These are phyloP conservation scores for Dendrocopos noguchii DNA, from an alignment of 2,113 vertebrate species.

Conservation along the genomic window DNA sequence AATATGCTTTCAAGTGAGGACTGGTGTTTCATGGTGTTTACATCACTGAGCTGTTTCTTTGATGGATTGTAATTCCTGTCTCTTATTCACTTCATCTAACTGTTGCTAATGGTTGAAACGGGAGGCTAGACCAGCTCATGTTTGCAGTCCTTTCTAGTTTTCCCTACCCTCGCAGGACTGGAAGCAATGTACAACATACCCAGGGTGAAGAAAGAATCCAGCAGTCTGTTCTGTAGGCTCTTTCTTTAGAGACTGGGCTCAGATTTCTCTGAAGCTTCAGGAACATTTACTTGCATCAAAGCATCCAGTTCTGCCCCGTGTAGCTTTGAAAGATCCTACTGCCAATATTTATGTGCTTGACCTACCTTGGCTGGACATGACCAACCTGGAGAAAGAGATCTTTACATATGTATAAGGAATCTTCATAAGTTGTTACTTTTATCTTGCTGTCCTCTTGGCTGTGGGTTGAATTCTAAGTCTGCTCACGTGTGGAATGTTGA, in stretches of 20 bases:
- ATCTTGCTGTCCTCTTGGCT: neutral
- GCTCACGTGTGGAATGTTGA: neutral
- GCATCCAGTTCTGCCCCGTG: neutral
- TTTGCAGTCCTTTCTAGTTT: neutral
- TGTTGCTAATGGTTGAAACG: neutral
- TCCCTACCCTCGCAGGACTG: neutral
- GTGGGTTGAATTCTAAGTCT: neutral
- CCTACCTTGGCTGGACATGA: neutral
- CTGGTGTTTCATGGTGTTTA: neutral
- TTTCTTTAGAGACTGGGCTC: neutral
- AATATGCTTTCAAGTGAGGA: neutral
- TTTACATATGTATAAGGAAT: neutral
- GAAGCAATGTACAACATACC: neutral
- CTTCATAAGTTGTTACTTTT: neutral
- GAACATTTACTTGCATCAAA: rapidly evolving
- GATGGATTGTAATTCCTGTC: neutral
- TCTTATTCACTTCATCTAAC: neutral
- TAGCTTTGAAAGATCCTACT: neutral
- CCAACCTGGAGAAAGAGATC: neutral
- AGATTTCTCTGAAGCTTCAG: neutral
- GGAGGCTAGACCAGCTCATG: neutral
- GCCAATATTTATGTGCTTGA: neutral
- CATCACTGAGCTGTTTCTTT: neutral
- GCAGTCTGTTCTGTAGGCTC: rapidly evolving
- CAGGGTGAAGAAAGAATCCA: neutral